phyloP scores from a whole-genome alignment of 64 coral and sea anemone species.

The Pocillopora verrucosa region DNA sequence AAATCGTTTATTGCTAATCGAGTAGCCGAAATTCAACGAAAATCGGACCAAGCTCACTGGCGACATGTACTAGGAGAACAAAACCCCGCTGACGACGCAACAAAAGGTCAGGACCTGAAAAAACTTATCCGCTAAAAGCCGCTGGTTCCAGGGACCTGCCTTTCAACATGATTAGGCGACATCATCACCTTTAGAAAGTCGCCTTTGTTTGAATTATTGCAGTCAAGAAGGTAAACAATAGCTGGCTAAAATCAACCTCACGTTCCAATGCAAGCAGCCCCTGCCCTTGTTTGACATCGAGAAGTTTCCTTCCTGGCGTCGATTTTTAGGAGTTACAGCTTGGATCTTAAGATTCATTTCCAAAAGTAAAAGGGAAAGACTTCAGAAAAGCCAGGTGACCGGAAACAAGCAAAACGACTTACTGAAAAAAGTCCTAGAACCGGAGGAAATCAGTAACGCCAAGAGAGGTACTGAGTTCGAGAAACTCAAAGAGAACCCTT shows the following conservation, averaged over 20 bases:
- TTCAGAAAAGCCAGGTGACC: neutral
- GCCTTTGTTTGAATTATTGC: neutral
- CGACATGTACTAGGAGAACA: no score
- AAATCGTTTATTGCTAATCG: neutral
- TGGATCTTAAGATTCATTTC: neutral
- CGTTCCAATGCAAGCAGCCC: neutral
- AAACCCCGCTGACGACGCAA: neutral
- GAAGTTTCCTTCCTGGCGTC: neutral
- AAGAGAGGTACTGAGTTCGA: conserved; percentile 43
- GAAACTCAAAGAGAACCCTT: neutral
- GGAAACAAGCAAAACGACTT: neutral
- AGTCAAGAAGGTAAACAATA: neutral
- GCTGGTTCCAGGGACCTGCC: neutral
- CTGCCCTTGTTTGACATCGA: neutral
- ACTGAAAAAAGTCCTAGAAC: neutral
- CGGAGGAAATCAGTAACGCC: conserved; percentile 31
- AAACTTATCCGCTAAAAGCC: neutral
- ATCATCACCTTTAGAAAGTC: neutral
- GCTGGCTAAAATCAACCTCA: neutral
- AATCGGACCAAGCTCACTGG: neutral
- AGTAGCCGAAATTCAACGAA: neutral
- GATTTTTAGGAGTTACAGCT: neutral
- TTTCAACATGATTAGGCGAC: neutral
- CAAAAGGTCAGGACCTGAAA: neutral
- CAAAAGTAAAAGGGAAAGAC: neutral